Evolutionary conservation across 2,113 vertebrate genomes (phyloP).

Genomic region (Leucoraja erinaceus): DNA sequence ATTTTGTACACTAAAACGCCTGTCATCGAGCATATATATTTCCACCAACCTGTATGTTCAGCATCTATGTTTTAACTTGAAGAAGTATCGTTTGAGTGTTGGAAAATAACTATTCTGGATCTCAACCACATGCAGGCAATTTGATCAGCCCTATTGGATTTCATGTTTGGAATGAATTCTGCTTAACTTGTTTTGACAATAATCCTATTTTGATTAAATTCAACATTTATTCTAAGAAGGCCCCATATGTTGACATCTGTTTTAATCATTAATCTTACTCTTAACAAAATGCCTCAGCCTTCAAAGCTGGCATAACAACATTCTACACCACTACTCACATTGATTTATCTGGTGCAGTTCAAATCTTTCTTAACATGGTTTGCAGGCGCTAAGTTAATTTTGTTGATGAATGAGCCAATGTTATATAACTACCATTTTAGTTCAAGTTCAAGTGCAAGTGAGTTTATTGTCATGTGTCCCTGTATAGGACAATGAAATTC

Average conservation of each 20-base stretch:
- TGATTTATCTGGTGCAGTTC: neutral
- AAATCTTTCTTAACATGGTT: neutral
- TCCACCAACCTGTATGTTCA: neutral
- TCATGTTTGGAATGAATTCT: neutral
- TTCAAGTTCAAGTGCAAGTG: no score
- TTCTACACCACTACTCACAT: neutral
- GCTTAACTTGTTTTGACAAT: neutral
- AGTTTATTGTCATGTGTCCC: no score
- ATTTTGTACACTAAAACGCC: no score
- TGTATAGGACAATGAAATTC: no score
- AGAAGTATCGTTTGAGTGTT: neutral
- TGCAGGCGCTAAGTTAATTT: neutral
- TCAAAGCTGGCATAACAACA: neutral
- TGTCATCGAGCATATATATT: neutral
- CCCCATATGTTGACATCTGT: neutral
- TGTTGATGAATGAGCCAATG: neutral
- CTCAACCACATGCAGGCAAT: neutral
- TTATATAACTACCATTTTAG: neutral
- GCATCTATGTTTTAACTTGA: neutral
- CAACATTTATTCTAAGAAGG: neutral
- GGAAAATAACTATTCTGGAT: neutral
- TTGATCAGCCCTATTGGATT: neutral
- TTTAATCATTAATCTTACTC: neutral
- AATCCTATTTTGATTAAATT: neutral
- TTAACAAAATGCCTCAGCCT: neutral